A percentile compares a stretch with the other conserved stretches of the same genome.
These are phyloP conservation scores for Helicolenus hilgendorfi DNA, from an alignment of 2,797 vertebrate species.

Conservation along the genomic window DNA sequence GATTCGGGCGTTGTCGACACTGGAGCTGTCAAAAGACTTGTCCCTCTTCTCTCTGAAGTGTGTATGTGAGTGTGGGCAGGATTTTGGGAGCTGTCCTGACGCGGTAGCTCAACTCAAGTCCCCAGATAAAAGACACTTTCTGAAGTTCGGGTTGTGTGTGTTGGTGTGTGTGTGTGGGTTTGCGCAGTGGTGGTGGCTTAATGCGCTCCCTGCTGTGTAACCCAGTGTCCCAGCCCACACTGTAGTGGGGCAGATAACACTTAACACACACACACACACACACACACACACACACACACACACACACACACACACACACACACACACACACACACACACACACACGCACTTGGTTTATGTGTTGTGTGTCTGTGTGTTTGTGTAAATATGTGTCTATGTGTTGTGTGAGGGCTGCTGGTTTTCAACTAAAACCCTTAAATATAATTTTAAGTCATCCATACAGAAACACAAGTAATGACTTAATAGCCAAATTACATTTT, in stretches of 20 bases:
- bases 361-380: not conserved
- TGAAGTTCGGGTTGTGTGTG: constrained; percentile 73
- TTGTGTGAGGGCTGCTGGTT: not conserved
- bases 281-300: constrained; percentile 35
- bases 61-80: constrained; percentile 72
- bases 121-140: constrained; percentile 87
- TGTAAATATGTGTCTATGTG: not conserved
- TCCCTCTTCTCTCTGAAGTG: constrained; percentile 75
- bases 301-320: too few species aligned
- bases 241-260: constrained; percentile 88
- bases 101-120: constrained; percentile 81
- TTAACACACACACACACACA: constrained; percentile 42
- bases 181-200: constrained; percentile 75
- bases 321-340: constrained; percentile 47
- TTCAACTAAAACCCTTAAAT: not conserved
- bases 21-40: constrained; percentile 63
- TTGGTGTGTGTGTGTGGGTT: constrained; percentile 42
- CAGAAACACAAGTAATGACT: not conserved
- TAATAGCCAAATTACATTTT: not conserved
- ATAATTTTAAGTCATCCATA: not conserved
- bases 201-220: constrained; percentile 86
- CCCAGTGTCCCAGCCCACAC: constrained; percentile 81
- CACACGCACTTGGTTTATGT: constrained; percentile 30
- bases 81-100: constrained; percentile 85
- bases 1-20: constrained; percentile 57